Evolutionary conservation across 2,888 invertebrate genomes (phyloP), one percentile per base, ranked within the genome.

Genomic region (Branchinecta sandiegonensis): DNA sequence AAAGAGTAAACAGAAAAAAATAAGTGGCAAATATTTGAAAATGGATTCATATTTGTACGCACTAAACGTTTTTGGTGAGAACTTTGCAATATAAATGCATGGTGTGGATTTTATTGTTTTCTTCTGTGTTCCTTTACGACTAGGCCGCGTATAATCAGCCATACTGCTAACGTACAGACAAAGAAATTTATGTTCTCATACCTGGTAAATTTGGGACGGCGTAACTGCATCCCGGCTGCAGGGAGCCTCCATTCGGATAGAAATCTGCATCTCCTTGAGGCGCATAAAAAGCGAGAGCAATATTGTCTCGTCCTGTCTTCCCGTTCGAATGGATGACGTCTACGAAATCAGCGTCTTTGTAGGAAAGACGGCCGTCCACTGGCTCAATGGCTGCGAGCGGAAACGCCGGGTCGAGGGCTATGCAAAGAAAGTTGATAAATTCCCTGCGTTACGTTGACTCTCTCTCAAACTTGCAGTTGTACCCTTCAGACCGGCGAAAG

Each of bases 191-290:
- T 37, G 37, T 6, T 37, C 37, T 37, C 10, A 8, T 56, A 23
- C 63, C 23, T 56, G 63, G 63, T 23, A 56, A 56, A 56, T 17
- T 56, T 23, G 63, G 63, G 10, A 17, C n/a, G 14, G n/a, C 14
- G 14, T 56, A 17, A n/a, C 23, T 56, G 63, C 63, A 56, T 56
- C 63, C 63, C 23, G 63, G 63, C 10, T 56, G 63, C 14, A 56
- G n/a, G n/a, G 63, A n/a, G 10, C 63, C 63, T 23, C 63, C 63
- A 9, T 56, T 56, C 2, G 63, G 63, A 23, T 56, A 56, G 23
- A 56, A 56, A 56, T 56, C 63, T 17, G 63, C 63, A 1, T 56
- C 14, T 3, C 63, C 63, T 8, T 17, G 14, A 9, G 63, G 23
- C 8, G 63, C 63, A 56, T 56, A 56, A n/a, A 56, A 17, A 17